phyloP scores from a whole-genome alignment of 2,888 invertebrate genomes.

The Drosophila greeni region DNA sequence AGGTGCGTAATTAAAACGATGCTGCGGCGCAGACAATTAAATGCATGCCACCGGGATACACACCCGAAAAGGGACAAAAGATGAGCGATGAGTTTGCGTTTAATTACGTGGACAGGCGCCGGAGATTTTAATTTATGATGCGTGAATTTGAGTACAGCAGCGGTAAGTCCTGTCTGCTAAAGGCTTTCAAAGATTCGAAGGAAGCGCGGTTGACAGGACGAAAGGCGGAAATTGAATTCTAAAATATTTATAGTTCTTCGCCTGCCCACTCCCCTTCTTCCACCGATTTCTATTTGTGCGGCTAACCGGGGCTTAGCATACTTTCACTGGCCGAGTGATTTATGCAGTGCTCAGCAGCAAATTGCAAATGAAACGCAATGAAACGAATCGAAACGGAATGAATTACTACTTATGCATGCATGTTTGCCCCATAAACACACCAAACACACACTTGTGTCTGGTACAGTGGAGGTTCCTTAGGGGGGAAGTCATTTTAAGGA shows the following conservation, averaged over 20 bases:
- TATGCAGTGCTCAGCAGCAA: conserved; percentile 56
- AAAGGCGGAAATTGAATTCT: conserved; percentile 64
- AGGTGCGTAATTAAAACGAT: conserved; percentile 71
- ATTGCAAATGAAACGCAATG: conserved; percentile 60
- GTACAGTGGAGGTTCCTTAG: not conserved
- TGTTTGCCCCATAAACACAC: conserved; percentile 33
- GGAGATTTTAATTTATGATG: conserved; percentile 50
- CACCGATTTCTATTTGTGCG: not conserved
- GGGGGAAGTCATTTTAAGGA: not conserved
- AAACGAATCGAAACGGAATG: conserved; percentile 46
- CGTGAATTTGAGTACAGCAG: conserved; percentile 21
- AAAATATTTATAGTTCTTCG: conserved; percentile 60
- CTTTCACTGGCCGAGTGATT: conserved; percentile 54
- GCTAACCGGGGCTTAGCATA: conserved; percentile 31
- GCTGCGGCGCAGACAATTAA: conserved; percentile 61
- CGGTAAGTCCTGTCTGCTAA: not conserved
- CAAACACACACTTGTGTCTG: conserved; percentile 2
- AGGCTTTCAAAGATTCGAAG: conserved; percentile 18
- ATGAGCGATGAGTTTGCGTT: conserved; percentile 58
- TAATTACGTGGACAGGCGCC: conserved; percentile 59
- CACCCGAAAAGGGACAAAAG: conserved; percentile 45
- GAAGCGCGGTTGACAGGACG: conserved; percentile 45
- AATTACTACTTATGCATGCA: conserved; percentile 66
- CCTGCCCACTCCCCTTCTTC: too few species aligned
- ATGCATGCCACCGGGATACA: conserved; percentile 57